These are phyloP conservation scores for Rhabditoides inermis DNA, from an alignment of 2,888 invertebrate species.

Conservation along the genomic window DNA sequence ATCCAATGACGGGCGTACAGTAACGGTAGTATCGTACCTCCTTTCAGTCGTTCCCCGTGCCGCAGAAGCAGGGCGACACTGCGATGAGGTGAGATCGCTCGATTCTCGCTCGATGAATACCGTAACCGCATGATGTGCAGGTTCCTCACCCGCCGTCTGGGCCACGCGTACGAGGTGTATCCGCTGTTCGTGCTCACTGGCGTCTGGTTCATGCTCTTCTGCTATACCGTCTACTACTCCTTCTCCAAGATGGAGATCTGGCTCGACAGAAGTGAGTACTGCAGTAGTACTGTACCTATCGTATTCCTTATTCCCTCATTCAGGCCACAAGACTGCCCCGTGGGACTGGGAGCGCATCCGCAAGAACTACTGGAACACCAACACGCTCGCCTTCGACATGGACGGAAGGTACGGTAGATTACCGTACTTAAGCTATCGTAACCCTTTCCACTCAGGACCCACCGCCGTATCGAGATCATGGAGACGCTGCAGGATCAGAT, in stretches of 20 bases:
- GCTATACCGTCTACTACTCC: conserved; percentile 33
- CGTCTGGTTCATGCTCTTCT: conserved; percentile 36
- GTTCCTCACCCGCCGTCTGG: conserved; percentile 38
- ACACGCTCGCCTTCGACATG: conserved; percentile 14
- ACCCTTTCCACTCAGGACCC: too few relatives aligned
- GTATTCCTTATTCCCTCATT: too few relatives aligned
- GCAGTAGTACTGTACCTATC: too few relatives aligned
- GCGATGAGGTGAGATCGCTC: conserved; percentile 23
- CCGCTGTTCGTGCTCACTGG: conserved; percentile 39
- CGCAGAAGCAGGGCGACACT: conserved; percentile 44
- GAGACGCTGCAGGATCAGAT: conserved; percentile 43
- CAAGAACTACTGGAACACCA: conserved; percentile 44
- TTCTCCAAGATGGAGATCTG: conserved; percentile 46
- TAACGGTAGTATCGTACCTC: too few relatives aligned
- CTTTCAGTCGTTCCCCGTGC: conserved; percentile 29
- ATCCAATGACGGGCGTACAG: too few relatives aligned
- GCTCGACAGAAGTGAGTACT: conserved; percentile 46
- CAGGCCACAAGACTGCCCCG: conserved; percentile 38
- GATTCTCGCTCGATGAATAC: not conserved
- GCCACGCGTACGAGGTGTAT: conserved; percentile 47
- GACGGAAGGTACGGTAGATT: not conserved
- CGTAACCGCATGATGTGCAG: too few relatives aligned
- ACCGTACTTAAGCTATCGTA: conserved; percentile 5
- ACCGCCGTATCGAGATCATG: conserved; percentile 42
- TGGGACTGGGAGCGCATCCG: conserved; percentile 49